Conservation (phyloP, 2,888 invertebrate species). For the Cabera pusaria region DNA sequence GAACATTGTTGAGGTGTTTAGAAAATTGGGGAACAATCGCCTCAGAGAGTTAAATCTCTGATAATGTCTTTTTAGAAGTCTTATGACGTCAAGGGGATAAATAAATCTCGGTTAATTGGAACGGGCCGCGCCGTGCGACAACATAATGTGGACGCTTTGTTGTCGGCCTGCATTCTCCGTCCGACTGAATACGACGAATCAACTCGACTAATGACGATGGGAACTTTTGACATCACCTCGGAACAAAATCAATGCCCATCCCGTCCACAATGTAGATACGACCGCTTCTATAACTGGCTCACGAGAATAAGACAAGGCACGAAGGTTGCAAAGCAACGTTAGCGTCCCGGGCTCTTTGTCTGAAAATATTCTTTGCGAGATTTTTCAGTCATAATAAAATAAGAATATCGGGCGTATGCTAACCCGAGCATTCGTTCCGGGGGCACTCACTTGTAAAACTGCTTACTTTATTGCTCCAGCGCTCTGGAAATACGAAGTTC, state of each 20-base stretch:
- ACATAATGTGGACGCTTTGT: slow-evolving; percentile 73
- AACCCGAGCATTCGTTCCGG: slow-evolving; percentile 62
- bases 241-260: slow-evolving; percentile 45
- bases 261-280: slow-evolving; percentile 32
- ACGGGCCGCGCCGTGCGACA: slow-evolving; percentile 67
- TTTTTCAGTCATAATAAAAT: slow-evolving; percentile 66
- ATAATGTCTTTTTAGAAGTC: slow-evolving; percentile 71
- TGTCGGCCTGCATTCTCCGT: slow-evolving; percentile 64
- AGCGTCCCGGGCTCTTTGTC: slow-evolving; percentile 32
- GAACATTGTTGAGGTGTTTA: slow-evolving; percentile 75
- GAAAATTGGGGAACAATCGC: slow-evolving; percentile 78
- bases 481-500: slow-evolving; percentile 60
- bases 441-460: slow-evolving; percentile 72
- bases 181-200: slow-evolving; percentile 61
- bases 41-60: slow-evolving; percentile 72
- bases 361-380: slow-evolving; percentile 49
- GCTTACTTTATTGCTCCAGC: slow-evolving; percentile 69
- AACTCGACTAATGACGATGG: slow-evolving; percentile 62
- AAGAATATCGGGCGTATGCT: slow-evolving; percentile 64
- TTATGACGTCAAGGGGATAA: slow-evolving; percentile 65
- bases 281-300: slow-evolving; percentile 35
- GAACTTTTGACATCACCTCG: slow-evolving; percentile 56
- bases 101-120: slow-evolving; percentile 80
- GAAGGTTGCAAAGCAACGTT: slow-evolving; percentile 25
- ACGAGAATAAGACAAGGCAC: slow-evolving; percentile 28